Base-by-base conservation (phyloP, 2,888 invertebrate genomes). In the Chelonus formosanus region DNA sequence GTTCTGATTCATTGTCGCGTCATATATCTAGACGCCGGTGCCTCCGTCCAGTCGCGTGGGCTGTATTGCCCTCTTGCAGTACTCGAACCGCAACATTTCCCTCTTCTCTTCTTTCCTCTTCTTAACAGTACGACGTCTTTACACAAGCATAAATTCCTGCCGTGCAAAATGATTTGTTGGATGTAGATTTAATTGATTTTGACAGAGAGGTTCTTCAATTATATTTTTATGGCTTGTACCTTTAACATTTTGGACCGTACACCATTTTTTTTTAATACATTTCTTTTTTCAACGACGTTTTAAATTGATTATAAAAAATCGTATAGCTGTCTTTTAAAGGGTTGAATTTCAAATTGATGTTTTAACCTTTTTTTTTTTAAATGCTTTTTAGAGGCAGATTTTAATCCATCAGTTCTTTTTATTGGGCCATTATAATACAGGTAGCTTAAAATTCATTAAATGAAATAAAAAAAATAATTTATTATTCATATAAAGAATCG, bases 1-100 rank as follows among this genome's bases (percentile, higher is more conserved):
- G 78, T 79, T 77, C 80, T 80, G 79, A 79, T 76, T 80, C 80
- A 78, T 78, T 78, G 78, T 76, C 79, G 76, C 77, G 75, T 78
- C 76, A 72, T 76, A 76, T 71, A 71, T 75, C 76, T 70, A 73
- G 72, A 78, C 75, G 75, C 75, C 77, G 74, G 76, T 77, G 76
- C 74, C 75, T 75, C 74, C 73, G 73, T 73, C 60, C 43, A 57
- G 53, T 69, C 70, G 71, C 72, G 70, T 72, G 70, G 72, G 72
- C 67, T 67, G 70, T 40, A 50, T 48, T 68, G 65, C 68, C 59
- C 63, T 61, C 67, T 43, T 67, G 20, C 34, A 44, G 32, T 56
- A n/a, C 32, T 56, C 35, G 6, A 45, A 47, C 20, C 58, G 35
- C 58, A 58, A 47, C 45, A 45, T 34, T 32, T 5, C 31, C 45